Evolutionary conservation across 2,797 vertebrate genomes (phyloP), one percentile per base, ranked within the genome.

Genomic region (Rhynchotus rufescens): DNA sequence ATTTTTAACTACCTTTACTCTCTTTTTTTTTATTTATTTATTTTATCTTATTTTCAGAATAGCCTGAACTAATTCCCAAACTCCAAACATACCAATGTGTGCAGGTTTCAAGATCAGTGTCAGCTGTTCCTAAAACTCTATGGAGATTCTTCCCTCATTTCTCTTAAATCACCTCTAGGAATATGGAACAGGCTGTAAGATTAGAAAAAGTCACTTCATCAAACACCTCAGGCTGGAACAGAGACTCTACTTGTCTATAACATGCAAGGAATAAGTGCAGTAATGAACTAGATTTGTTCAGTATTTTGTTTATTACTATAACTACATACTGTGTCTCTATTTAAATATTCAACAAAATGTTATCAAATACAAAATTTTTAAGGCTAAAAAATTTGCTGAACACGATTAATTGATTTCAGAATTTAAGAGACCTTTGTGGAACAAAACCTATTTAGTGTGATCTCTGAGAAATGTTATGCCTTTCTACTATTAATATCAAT

Each of bases 121-220:
- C 61, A 89, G 86, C 47, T 89, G 64, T 23, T 84, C 69, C 62
- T 93, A 80, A 94, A 85, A 56, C 86, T 36, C 64, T 72, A 38
- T 72, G 66, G 36, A 92, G 90, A 86, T 87, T 68, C 56, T 52
- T 57, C 47, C 19, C 38, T 83, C 20, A 15, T 86, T 86, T 76
- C 68, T 54, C 6, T 1, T 86, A 71, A 75, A 66, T 80, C 57
- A 75, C 11, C 15, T 26, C 79, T 47, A 80, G 92, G 62, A 93
- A 94, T 93, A 93, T 80, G 47, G 93, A 95, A 65, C 17, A 80
- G 30, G 15, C 15, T 84, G 23, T 67, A 92, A 78, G 83, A 93
- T 86, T 94, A 92, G 59, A 74, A 80, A 54, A 73, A 95, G 52
- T 85, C n/a, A 80, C 80, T 84, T 94, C 76, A 92, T 88, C 52